Percentiles rank a stretch among this genome's conserved stretches.
phyloP scores from a whole-genome alignment of 2,888 invertebrate species.

The Ichneumoninae sp. region DNA sequence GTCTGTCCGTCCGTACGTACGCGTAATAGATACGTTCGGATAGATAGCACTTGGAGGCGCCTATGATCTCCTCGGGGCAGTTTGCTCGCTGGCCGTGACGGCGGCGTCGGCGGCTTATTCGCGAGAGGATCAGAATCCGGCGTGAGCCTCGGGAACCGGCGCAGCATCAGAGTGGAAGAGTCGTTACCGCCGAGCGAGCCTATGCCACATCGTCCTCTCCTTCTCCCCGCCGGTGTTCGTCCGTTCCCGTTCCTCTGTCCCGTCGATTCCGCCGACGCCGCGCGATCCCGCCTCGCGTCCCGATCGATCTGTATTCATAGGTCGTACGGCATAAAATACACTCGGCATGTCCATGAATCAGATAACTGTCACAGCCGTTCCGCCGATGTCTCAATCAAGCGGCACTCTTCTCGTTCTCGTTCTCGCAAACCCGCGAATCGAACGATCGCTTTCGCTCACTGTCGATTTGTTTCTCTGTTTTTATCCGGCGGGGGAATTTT shows the following conservation, averaged over 20 bases:
- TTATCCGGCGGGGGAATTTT: not conserved
- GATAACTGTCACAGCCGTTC: conserved; percentile 84
- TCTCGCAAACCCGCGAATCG: conserved; percentile 60
- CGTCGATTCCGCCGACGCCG: conserved; percentile 59
- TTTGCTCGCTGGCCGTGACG: conserved; percentile 66
- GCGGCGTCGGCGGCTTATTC: conserved; percentile 27
- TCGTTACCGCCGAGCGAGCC: conserved; percentile 24
- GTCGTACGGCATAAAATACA: conserved; percentile 84
- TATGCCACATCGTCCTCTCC: not conserved
- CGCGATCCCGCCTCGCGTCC: conserved; percentile 26
- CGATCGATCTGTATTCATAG: conserved; percentile 84
- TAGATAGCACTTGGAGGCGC: conserved; percentile 66
- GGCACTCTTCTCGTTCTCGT: conserved; percentile 70
- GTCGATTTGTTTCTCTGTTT: conserved; percentile 63
- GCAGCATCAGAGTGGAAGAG: conserved; percentile 15
- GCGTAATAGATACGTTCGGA: conserved; percentile 77
- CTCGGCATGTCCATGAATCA: conserved; percentile 84
- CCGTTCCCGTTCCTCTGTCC: conserved; percentile 44
- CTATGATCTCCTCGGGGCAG: conserved; percentile 78
- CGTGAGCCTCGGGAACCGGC: conserved; percentile 33
- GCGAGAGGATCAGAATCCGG: conserved; percentile 42
- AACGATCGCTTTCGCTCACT: conserved; percentile 48
- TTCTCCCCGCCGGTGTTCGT: not conserved
- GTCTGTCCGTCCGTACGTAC: conserved; percentile 56
- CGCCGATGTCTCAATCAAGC: conserved; percentile 83